Evolutionary conservation across 2,888 invertebrate genomes (phyloP).

Genomic region (Callimorpha dominula): DNA sequence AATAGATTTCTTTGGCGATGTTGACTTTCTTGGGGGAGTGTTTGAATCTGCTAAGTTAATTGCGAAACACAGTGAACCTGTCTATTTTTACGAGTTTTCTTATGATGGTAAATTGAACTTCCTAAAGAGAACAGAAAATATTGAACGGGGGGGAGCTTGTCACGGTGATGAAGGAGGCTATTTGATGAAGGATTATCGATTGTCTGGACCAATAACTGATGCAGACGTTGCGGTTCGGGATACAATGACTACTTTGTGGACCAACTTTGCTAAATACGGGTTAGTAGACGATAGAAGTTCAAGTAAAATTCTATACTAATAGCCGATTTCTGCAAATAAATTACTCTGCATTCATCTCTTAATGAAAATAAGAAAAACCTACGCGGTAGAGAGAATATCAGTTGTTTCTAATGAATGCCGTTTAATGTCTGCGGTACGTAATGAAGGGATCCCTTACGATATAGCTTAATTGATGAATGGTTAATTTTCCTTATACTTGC

Average conservation of each 20-base stretch:
- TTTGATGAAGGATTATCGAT: constrained; percentile 74
- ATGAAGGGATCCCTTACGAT: too few relatives aligned
- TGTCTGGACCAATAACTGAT: constrained; percentile 52
- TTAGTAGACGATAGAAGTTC: constrained; percentile 53
- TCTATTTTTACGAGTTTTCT: constrained; percentile 87
- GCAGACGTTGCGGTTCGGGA: constrained; percentile 73
- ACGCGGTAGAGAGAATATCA: too few relatives aligned
- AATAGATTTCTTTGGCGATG: constrained; percentile 82
- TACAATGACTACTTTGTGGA: constrained; percentile 86
- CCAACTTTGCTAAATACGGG: constrained; percentile 88
- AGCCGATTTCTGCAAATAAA: neutral
- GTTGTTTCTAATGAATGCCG: too few relatives aligned
- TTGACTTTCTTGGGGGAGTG: constrained; percentile 75
- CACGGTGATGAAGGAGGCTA: constrained; percentile 89
- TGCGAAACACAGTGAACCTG: constrained; percentile 71
- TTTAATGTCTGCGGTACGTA: too few relatives aligned
- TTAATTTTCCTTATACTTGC: too few relatives aligned
- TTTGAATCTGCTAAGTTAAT: constrained; percentile 69
- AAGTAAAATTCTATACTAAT: neutral
- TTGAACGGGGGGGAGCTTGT: constrained; percentile 83
- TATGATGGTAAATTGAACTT: constrained; percentile 86
- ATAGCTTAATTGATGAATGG: too few relatives aligned
- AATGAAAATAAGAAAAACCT: neutral
- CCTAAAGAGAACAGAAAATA: constrained; percentile 75
- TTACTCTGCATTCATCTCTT: neutral